These are phyloP conservation scores for Orius insidiosus DNA, from an alignment of 1,140 invertebrate species.

Conservation along the genomic window DNA sequence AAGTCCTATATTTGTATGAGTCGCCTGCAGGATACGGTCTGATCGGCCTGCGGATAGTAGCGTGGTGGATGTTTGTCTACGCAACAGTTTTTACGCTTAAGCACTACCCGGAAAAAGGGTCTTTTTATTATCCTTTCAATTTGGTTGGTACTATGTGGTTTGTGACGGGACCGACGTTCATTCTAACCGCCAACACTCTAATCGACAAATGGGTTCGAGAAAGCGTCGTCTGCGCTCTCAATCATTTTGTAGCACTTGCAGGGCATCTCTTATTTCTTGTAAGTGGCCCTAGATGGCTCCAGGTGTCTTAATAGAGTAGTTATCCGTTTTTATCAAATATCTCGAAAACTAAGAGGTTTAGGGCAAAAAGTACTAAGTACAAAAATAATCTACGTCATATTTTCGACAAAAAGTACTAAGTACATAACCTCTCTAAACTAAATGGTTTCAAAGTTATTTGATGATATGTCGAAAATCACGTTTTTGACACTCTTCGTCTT, in stretches of 20 bases:
- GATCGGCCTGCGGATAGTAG: slow-evolving; percentile 53
- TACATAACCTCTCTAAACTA: no score
- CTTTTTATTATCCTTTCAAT: slow-evolving; percentile 56
- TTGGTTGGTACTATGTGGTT: slow-evolving; percentile 68
- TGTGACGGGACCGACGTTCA: slow-evolving; percentile 56
- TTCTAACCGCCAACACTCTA: slow-evolving; percentile 62
- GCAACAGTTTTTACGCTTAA: slow-evolving; percentile 65
- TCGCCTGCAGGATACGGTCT: slow-evolving; percentile 72
- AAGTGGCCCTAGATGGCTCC: no score
- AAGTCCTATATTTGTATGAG: slow-evolving; percentile 78
- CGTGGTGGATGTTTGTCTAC: slow-evolving; percentile 71
- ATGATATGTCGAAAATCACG: no score
- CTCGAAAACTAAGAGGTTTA: no score
- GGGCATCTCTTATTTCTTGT: slow-evolving; percentile 70
- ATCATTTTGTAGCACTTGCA: slow-evolving; percentile 52
- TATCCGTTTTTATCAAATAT: no score
- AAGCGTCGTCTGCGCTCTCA: slow-evolving; percentile 64
- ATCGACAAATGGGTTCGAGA: slow-evolving; percentile 83
- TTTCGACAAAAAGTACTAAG: no score
- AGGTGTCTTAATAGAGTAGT: no score
- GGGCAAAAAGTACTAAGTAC: no score
- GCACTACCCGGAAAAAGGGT: slow-evolving; percentile 63
- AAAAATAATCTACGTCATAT: no score
- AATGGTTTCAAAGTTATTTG: no score
- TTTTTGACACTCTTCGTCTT: no score